Conservation (phyloP, 2,888 invertebrate species). For the Mellilla xanthometata region DNA sequence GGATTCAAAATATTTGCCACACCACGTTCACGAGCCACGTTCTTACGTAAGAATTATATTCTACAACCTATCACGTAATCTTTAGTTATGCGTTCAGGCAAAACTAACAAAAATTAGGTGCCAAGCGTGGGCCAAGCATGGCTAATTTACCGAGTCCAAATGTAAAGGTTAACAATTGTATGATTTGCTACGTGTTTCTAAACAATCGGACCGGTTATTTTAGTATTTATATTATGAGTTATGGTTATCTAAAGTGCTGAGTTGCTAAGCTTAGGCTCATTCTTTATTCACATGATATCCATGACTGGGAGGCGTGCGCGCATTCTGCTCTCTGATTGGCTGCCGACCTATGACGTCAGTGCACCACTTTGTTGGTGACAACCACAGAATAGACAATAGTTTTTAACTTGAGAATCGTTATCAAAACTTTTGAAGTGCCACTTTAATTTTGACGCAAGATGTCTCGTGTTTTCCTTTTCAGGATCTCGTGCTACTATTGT, state of each 20-base stretch:
- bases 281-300: constrained; percentile 52
- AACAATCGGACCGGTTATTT: constrained; percentile 8
- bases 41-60: too few species aligned
- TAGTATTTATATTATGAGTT: not conserved
- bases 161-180: not conserved
- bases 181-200: constrained; percentile 1
- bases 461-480: too few species aligned
- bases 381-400: not conserved
- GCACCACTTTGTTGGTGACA: constrained; percentile 22
- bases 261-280: constrained; percentile 13
- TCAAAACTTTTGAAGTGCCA: not conserved
- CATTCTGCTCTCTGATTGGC: constrained; percentile 48
- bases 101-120: too few species aligned
- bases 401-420: not conserved
- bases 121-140: not conserved
- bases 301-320: constrained; percentile 69
- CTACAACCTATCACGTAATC: too few species aligned
- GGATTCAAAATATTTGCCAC: too few species aligned
- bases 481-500: too few species aligned
- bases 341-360: constrained; percentile 26
- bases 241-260: not conserved
- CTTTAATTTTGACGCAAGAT: not conserved
- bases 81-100: too few species aligned
- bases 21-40: too few species aligned
- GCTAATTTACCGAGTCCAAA: not conserved